Conservation (phyloP, 2,888 invertebrate species). For the Parasteatoda lunata region DNA sequence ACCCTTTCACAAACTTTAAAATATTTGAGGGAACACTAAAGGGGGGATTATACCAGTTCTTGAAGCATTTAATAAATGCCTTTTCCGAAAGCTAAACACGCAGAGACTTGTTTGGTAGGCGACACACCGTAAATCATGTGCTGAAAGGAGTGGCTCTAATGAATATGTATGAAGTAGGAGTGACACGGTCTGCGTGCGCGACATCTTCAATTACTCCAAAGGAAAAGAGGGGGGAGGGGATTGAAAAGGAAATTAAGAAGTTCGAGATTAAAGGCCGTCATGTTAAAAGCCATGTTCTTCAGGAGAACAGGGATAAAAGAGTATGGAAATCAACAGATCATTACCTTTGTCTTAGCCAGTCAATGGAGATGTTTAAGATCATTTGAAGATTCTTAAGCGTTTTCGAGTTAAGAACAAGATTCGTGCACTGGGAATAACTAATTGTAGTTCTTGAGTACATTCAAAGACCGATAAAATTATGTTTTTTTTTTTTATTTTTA, state of each 20-base stretch:
- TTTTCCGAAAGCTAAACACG: slow-evolving; percentile 3
- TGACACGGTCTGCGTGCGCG: not conserved
- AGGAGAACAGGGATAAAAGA: not conserved
- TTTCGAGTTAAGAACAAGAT: too few species aligned
- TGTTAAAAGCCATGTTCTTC: not conserved
- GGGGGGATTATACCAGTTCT: too few species aligned
- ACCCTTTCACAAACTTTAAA: too few species aligned
- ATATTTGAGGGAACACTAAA: too few species aligned
- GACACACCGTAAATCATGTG: not conserved
- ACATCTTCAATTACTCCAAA: slow-evolving; percentile 3
- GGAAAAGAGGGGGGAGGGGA: not conserved
- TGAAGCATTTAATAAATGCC: slow-evolving; percentile 5
- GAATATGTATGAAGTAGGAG: slow-evolving; percentile 2
- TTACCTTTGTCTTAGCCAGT: too few species aligned
- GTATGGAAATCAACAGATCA: too few species aligned
- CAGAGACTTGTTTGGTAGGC: not conserved
- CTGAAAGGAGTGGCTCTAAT: not conserved
- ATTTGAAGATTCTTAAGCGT: too few species aligned
- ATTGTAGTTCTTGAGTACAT: too few species aligned
- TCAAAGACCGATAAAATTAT: too few species aligned
- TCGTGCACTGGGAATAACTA: too few species aligned
- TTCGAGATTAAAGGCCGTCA: not conserved
- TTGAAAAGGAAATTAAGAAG: not conserved
- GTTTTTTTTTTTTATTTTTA: too few species aligned
- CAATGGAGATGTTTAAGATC: too few species aligned